Evolutionary conservation across 2,888 invertebrate genomes (phyloP).

Genomic region (Diarsia brunnea): DNA sequence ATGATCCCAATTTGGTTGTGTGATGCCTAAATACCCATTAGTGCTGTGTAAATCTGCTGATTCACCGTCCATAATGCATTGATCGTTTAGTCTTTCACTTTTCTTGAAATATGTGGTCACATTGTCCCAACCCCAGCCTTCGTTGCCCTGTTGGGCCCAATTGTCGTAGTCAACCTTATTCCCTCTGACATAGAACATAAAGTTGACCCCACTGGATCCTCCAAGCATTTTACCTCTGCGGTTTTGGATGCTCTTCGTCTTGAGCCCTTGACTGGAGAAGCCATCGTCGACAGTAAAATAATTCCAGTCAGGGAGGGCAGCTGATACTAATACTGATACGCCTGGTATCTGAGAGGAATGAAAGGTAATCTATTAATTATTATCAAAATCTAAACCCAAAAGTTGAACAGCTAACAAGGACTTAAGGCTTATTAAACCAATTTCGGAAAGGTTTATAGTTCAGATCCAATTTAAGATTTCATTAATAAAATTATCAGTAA

Average conservation of each 20-base stretch:
- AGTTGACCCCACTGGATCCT: conserved; percentile 92
- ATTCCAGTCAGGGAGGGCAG: conserved; percentile 91
- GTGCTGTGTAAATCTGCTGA: conserved; percentile 75
- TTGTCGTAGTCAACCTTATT: conserved; percentile 91
- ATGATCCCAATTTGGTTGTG: conserved; percentile 73
- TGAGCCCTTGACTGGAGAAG: conserved; percentile 71
- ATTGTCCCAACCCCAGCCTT: conserved; percentile 77
- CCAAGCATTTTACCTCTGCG: conserved; percentile 92
- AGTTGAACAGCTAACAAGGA: neutral
- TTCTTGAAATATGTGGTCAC: conserved; percentile 77
- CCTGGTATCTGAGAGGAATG: conserved; percentile 68
- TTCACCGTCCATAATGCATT: conserved; percentile 65
- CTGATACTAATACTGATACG: conserved; percentile 56
- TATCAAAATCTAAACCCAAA: neutral
- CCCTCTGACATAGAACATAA: conserved; percentile 92
- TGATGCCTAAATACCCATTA: conserved; percentile 72
- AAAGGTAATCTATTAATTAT: neutral
- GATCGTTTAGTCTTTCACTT: conserved; percentile 70
- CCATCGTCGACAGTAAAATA: conserved; percentile 74
- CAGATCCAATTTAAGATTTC: neutral
- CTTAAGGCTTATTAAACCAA: neutral
- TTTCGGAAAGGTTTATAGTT: neutral
- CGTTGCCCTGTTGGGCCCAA: conserved; percentile 93
- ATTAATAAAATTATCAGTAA: too few relatives aligned
- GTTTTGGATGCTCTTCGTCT: conserved; percentile 71